These are phyloP conservation scores for Xiphorhynchus erythropygius DNA, from an alignment of 2,797 vertebrate species.

Conservation along the genomic window DNA sequence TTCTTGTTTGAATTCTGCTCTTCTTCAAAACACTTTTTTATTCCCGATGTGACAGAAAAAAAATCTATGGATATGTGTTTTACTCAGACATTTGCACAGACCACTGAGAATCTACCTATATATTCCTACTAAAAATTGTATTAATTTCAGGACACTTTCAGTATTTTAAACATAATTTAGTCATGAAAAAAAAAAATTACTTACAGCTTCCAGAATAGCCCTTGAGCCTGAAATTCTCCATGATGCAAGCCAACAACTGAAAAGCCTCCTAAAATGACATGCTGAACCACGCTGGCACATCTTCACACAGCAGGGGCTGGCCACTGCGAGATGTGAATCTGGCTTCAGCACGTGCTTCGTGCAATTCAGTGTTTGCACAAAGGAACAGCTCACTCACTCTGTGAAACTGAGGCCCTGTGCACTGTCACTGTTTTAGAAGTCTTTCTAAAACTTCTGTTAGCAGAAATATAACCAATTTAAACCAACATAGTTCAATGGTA, in stretches of 20 bases:
- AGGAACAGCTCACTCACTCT: not conserved
- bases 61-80: not conserved
- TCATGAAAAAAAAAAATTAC: not conserved
- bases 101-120: not conserved
- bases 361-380: not conserved
- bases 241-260: not conserved
- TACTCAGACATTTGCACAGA: not conserved
- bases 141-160: not conserved
- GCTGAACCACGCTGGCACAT: not conserved
- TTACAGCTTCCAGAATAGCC: not conserved
- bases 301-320: not conserved
- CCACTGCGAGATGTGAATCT: not conserved
- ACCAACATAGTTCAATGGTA: not conserved
- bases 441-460: not conserved
- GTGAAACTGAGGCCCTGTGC: not conserved
- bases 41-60: rapidly evolving
- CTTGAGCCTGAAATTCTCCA: not conserved
- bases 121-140: not conserved
- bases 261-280: not conserved
- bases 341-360: not conserved
- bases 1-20: not conserved
- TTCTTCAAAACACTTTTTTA: not conserved
- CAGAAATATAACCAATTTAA: not conserved
- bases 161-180: not conserved
- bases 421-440: not conserved